Conservation (phyloP, 1,140 invertebrate genomes). For the Hydropsyche tenuis region DNA sequence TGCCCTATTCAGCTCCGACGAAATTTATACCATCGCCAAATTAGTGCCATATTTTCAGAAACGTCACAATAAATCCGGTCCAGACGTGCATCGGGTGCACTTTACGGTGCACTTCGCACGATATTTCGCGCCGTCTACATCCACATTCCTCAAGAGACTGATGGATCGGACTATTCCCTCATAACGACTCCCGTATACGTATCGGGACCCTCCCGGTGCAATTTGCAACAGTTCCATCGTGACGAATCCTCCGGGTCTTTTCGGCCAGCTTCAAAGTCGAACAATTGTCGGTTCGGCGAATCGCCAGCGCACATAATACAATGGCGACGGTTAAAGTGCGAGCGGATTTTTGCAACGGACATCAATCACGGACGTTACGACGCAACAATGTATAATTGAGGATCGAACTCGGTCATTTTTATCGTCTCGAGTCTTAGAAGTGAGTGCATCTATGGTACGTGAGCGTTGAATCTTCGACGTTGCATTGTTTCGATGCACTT, state of each 20-base stretch:
- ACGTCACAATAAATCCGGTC: neutral
- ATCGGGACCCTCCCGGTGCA: neutral
- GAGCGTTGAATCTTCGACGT: constrained; percentile 1
- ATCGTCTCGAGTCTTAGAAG: neutral
- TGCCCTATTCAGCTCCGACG: neutral
- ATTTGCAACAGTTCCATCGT: neutral
- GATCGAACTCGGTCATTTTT: constrained; percentile 21
- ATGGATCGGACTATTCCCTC: constrained; percentile 5
- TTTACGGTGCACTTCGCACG: neutral
- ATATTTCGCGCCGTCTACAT: neutral
- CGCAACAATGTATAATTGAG: constrained; percentile 23
- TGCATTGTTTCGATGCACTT: constrained; percentile 17
- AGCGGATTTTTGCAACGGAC: neutral
- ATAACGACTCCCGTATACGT: constrained; percentile 22
- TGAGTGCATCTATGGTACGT: neutral
- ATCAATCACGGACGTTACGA: neutral
- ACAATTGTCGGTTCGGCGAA: neutral
- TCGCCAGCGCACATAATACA: too few species aligned
- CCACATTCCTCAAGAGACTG: constrained; percentile 3
- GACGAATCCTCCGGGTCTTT: neutral
- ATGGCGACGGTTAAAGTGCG: too few species aligned
- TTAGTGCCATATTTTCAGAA: neutral
- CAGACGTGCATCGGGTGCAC: neutral
- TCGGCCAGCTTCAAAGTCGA: neutral
- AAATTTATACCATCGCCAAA: constrained; percentile 3